These are phyloP conservation scores for Eulemur rufifrons DNA, from an alignment of 2,113 vertebrate species.

Conservation along the genomic window DNA sequence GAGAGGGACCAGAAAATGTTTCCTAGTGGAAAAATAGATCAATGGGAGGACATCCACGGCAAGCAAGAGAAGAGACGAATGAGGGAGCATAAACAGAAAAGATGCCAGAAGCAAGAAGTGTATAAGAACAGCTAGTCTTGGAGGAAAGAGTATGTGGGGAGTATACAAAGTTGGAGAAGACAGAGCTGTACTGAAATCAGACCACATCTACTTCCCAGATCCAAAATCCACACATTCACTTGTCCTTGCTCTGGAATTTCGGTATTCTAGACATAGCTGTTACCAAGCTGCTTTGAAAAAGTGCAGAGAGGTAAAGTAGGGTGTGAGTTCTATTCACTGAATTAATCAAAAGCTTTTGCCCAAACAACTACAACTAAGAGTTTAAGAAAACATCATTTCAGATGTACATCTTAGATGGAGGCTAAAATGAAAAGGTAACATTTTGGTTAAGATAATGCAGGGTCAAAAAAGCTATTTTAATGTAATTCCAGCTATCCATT, in stretches of 20 bases:
- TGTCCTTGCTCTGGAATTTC: not conserved
- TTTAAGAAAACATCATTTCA: not conserved
- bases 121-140: not conserved
- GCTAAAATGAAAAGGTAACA: not conserved
- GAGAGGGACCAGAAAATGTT: slow-evolving; percentile 30
- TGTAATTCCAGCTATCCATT: not conserved
- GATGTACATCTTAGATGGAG: not conserved
- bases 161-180: not conserved
- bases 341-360: not conserved
- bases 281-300: not conserved
- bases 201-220: not conserved
- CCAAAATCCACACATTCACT: not conserved
- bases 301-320: not conserved
- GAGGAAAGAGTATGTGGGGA: not conserved
- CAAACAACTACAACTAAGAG: not conserved
- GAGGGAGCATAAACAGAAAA: slow-evolving; percentile 14
- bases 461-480: slow-evolving; percentile 24
- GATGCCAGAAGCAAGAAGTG: not conserved
- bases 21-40: not conserved
- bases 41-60: not conserved
- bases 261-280: not conserved
- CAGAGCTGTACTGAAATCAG: not conserved
- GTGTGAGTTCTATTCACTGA: not conserved
- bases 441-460: not conserved
- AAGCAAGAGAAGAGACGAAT: not conserved